Evolutionary conservation across 2,113 vertebrate species (phyloP), one percentile per base, ranked within the genome.

Genomic region (Cacatua alba): DNA sequence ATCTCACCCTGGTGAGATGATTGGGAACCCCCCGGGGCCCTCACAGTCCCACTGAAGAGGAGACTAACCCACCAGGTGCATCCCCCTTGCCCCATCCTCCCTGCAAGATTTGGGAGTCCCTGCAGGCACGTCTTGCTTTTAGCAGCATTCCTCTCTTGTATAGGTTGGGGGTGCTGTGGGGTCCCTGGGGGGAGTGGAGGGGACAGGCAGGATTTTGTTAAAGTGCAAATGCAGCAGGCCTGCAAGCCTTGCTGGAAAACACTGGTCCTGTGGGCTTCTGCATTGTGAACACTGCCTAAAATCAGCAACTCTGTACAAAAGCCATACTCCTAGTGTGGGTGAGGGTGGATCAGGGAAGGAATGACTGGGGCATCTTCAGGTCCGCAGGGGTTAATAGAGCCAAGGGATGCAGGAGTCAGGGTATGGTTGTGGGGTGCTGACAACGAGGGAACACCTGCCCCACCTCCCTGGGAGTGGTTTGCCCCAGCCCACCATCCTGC

Each of bases 51-150:
- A 49, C 48, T 4, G 2, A 6, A 6, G 49, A 72, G 16, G 28
- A 83, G 10, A 13, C 1, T 0, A 2, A 46, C 39, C 43, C 20
- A 44, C 7, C 0, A 0, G 12, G 49, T 0, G 0, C 1, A 0
- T 23, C 20, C 26, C 39, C 37, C 11, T 35, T 4, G 1, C 5
- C n/a, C 44, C 6, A 1, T 65, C 5, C 29, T 37, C 19, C 69
- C 64, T 17, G 59, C 3, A 8, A 67, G 35, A 9, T 57, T 17
- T 69, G 52, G 29, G 25, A 17, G 16, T 6, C 14, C 23, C 76
- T 33, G 35, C 33, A n/a, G 28, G 17, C 20, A 7, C 4, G 9
- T 46, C 78, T 52, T 60, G 59, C 51, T 77, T 52, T 62, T 33
- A 71, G 71, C 52, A 86, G 39, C 44, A 65, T 17, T 44, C n/a